Conservation (phyloP, 2,888 invertebrate species). For the Drepanosiphum platanoidis region DNA sequence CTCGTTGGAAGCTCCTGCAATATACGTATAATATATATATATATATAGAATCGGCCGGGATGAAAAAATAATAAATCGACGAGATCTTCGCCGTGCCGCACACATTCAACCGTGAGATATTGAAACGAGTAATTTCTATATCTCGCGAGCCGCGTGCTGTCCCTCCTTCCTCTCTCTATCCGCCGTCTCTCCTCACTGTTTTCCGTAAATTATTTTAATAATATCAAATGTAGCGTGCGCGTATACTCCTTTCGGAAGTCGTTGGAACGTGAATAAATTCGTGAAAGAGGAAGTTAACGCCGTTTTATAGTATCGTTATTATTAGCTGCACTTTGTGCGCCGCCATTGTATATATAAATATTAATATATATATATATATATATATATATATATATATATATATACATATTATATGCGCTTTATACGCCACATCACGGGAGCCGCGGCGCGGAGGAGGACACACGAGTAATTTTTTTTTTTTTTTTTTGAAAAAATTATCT, state of each 20-base stretch:
- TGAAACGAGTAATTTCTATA: slow-evolving; percentile 59
- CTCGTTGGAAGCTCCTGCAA: neutral
- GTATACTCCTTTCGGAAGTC: slow-evolving; percentile 60
- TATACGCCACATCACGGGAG: no score
- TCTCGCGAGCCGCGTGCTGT: slow-evolving; percentile 9
- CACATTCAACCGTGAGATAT: slow-evolving; percentile 61
- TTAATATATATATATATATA: neutral
- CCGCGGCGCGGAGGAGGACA: neutral
- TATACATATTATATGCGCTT: no score
- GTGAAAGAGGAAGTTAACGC: slow-evolving; percentile 61
- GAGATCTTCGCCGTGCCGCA: slow-evolving; percentile 23
- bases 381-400: neutral
- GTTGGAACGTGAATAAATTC: slow-evolving; percentile 60
- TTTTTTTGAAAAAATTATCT: neutral
- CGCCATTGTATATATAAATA: neutral
- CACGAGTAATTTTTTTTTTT: neutral
- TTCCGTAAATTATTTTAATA: slow-evolving; percentile 62
- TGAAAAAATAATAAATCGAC: slow-evolving; percentile 60
- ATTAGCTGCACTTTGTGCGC: slow-evolving; percentile 53
- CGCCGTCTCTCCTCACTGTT: neutral
- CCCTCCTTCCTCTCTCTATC: neutral
- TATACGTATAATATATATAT: no score
- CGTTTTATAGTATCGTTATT: slow-evolving; percentile 53
- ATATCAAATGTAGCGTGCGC: slow-evolving; percentile 58
- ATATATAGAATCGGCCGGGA: slow-evolving; percentile 1